Conservation (phyloP, 1,140 invertebrate genomes). For the Cepaea nemoralis region DNA sequence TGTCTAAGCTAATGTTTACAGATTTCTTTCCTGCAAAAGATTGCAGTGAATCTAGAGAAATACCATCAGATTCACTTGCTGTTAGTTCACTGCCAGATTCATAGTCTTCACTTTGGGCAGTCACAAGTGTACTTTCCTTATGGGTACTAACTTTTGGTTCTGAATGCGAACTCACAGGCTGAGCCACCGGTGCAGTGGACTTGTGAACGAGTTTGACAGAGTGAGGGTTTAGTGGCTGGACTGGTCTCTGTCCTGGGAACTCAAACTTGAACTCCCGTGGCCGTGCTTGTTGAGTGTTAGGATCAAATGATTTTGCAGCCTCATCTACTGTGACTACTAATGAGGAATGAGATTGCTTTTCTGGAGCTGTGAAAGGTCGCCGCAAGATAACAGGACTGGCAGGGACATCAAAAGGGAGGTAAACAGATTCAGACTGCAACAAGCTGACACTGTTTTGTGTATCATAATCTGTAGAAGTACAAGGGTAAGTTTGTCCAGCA, state of each 20-base stretch:
- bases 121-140: slow-evolving; percentile 53
- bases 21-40: neutral
- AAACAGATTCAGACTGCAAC: slow-evolving; percentile 66
- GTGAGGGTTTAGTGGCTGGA: slow-evolving; percentile 48
- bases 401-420: slow-evolving; percentile 55
- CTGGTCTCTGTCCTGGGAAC: slow-evolving; percentile 39
- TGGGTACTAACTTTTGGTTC: slow-evolving; percentile 48
- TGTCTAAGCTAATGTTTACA: neutral
- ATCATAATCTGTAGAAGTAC: slow-evolving; percentile 54
- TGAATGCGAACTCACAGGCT: slow-evolving; percentile 56
- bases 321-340: neutral
- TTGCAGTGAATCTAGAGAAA: neutral
- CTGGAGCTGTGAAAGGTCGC: slow-evolving; percentile 57
- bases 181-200: slow-evolving; percentile 12
- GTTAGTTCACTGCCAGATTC: slow-evolving; percentile 47
- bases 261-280: neutral
- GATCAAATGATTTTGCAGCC: slow-evolving; percentile 31
- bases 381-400: slow-evolving; percentile 47
- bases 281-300: slow-evolving; percentile 21
- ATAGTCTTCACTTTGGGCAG: slow-evolving; percentile 60
- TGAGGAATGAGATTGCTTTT: slow-evolving; percentile 40
- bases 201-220: slow-evolving; percentile 41
- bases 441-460: slow-evolving; percentile 57
- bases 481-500: no score
- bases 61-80: slow-evolving; percentile 10